These are phyloP conservation scores for Fukomys damarensis DNA, from an alignment of 2,113 vertebrate species.

Conservation along the genomic window DNA sequence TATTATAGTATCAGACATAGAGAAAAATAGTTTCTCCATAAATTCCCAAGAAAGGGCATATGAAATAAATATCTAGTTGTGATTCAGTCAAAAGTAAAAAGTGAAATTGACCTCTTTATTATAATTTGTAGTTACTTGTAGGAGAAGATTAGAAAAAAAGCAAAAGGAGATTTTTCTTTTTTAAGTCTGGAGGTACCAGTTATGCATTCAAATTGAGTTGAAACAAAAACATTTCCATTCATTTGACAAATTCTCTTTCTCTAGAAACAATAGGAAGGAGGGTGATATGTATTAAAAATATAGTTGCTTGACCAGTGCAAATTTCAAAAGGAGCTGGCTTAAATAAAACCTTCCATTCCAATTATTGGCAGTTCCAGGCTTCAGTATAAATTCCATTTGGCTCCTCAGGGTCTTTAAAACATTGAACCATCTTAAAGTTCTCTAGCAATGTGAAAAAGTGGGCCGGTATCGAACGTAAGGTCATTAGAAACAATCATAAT, in stretches of 20 bases:
- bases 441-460: neutral
- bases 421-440: neutral
- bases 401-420: neutral
- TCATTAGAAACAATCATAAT: neutral
- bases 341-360: neutral
- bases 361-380: neutral
- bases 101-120: neutral
- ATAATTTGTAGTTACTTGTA: neutral
- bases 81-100: neutral
- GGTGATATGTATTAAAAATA: neutral
- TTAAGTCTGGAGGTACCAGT: neutral
- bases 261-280: neutral
- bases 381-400: neutral
- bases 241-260: neutral
- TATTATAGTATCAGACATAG: neutral
- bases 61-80: neutral
- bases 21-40: neutral
- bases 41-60: neutral
- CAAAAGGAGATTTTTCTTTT: neutral
- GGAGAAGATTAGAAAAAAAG: neutral
- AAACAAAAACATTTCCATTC: neutral
- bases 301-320: neutral
- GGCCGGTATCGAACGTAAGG: neutral
- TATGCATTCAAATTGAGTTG: neutral
- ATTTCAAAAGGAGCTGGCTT: slow-evolving; percentile 1